phyloP scores from a whole-genome alignment of 2,113 vertebrate genomes.

The Ardeotis arabs region DNA sequence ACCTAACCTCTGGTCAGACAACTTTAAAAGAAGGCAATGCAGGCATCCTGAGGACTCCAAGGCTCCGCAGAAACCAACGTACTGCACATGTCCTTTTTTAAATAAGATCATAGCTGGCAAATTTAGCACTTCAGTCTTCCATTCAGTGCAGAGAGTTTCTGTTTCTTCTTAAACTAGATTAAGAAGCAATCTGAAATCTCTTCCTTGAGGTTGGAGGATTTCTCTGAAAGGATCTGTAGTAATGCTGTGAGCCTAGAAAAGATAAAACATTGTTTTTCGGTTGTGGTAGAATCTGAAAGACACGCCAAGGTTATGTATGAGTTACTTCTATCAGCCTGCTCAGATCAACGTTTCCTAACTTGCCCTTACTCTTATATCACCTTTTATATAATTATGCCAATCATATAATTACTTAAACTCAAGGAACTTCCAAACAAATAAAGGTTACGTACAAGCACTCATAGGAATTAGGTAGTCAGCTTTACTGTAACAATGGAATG shows the following conservation, averaged over 20 bases:
- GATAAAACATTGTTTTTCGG: neutral
- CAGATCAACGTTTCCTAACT: neutral
- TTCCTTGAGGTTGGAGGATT: slow-evolving; percentile 64
- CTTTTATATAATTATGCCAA: neutral
- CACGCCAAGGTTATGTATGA: neutral
- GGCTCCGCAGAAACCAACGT: neutral
- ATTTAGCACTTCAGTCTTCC: neutral
- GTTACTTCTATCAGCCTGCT: neutral
- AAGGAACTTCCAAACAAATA: neutral
- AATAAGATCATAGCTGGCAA: neutral
- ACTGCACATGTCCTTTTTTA: neutral
- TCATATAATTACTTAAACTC: neutral
- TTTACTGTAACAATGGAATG: neutral
- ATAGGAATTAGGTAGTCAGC: neutral
- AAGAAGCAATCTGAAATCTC: slow-evolving; percentile 76
- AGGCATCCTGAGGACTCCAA: neutral
- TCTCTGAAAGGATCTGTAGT: slow-evolving; percentile 71
- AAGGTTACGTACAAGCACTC: neutral
- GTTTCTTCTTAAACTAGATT: neutral
- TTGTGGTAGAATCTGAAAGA: neutral
- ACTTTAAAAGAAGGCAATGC: neutral
- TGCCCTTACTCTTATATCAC: neutral
- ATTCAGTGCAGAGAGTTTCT: neutral
- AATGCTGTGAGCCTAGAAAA: slow-evolving; percentile 75
- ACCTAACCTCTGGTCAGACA: neutral